These are phyloP conservation scores for Pinna nobilis DNA, from an alignment of 1,140 invertebrate species.

Conservation along the genomic window DNA sequence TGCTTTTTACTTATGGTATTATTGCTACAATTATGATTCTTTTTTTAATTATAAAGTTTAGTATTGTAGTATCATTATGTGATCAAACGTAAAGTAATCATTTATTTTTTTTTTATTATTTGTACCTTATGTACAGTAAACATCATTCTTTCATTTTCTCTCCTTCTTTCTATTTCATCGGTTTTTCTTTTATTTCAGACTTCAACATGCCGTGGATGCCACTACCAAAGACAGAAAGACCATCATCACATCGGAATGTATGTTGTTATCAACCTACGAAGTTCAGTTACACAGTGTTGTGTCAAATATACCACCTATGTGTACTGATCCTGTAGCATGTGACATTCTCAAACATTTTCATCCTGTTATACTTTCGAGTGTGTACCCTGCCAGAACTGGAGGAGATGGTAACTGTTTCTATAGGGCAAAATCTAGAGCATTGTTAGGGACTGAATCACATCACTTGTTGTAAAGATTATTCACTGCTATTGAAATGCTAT, in stretches of 20 bases:
- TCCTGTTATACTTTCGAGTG: background rate
- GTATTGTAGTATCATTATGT: too few relatives aligned
- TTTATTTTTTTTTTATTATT: too few relatives aligned
- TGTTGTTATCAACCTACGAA: background rate
- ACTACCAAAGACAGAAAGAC: background rate
- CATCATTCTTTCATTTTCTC: too few relatives aligned
- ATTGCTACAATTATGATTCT: too few relatives aligned
- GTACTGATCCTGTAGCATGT: background rate
- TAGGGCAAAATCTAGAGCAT: conserved; percentile 19
- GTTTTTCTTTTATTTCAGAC: conserved; percentile 1
- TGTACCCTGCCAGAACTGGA: conserved; percentile 15
- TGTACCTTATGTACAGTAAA: too few relatives aligned
- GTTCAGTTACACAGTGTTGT: background rate
- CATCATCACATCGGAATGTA: background rate
- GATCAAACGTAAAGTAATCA: too few relatives aligned
- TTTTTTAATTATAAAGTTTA: too few relatives aligned
- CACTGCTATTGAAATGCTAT: conserved; percentile 25
- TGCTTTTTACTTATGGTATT: too few relatives aligned
- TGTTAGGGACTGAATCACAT: conserved; percentile 14
- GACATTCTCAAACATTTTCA: conserved; percentile 12
- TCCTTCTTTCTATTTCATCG: too few relatives aligned
- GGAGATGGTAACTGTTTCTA: conserved; percentile 43
- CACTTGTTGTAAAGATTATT: conserved; percentile 18
- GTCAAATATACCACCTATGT: background rate
- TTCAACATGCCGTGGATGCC: background rate